Conservation (phyloP, 2,888 invertebrate species). For the Nycteola revayana region DNA sequence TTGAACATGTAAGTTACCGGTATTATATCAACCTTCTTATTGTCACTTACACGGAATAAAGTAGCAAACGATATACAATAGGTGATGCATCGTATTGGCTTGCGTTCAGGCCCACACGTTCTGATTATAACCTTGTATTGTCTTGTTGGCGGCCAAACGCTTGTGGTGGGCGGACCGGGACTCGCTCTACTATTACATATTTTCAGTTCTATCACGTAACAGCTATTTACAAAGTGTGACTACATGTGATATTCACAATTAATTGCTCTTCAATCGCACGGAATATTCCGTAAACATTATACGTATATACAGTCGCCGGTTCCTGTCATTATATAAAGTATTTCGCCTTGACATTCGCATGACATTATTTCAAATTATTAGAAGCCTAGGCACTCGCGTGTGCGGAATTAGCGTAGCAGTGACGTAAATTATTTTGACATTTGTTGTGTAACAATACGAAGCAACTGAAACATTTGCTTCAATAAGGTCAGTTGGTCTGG, state of each 20-base stretch:
- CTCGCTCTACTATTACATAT: slow-evolving; percentile 53
- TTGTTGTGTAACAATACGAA: no score
- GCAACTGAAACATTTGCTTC: no score
- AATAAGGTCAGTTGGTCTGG: no score
- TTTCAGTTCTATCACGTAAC: slow-evolving; percentile 53
- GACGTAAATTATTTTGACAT: no score
- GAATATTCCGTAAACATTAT: slow-evolving; percentile 8
- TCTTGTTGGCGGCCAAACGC: slow-evolving; percentile 59
- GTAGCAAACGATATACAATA: slow-evolving; percentile 23
- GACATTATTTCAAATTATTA: background rate
- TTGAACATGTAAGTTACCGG: background rate
- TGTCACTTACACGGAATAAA: slow-evolving; percentile 10
- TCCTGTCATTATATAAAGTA: background rate
- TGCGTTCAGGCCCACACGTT: slow-evolving; percentile 61
- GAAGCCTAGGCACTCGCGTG: background rate
- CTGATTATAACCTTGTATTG: slow-evolving; percentile 64
- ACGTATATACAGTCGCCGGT: background rate
- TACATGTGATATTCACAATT: slow-evolving; percentile 9
- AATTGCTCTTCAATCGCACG: slow-evolving; percentile 8
- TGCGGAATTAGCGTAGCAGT: no score
- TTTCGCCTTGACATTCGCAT: background rate
- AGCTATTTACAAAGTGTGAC: slow-evolving; percentile 42
- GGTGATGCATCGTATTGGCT: slow-evolving; percentile 47
- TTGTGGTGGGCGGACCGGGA: slow-evolving; percentile 62
- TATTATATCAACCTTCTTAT: slow-evolving; percentile 9